Conservation (phyloP, 1,140 invertebrate species). For the Camponotus vicinus region DNA sequence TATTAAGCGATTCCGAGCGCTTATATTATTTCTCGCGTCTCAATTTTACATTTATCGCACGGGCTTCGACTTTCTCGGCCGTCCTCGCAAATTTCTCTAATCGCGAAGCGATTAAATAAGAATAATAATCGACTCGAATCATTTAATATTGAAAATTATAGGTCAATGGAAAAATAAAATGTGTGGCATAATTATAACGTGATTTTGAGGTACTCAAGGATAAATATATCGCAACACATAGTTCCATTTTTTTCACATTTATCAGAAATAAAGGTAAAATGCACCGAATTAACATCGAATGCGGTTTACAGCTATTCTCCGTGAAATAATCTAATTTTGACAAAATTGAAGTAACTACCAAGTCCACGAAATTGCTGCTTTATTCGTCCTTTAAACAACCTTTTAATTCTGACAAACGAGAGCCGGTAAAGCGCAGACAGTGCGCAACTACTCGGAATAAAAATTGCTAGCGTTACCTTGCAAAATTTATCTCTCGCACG, state of each 20-base stretch:
- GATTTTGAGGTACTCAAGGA: not conserved
- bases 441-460: not conserved
- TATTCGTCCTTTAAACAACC: not conserved
- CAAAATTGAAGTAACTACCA: too few relatives aligned
- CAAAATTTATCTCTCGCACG: slow-evolving; percentile 34
- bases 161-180: not conserved
- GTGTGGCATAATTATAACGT: not conserved
- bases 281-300: not conserved
- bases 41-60: slow-evolving; percentile 38
- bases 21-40: slow-evolving; percentile 55
- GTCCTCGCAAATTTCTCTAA: slow-evolving; percentile 5
- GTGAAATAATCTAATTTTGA: too few relatives aligned
- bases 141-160: not conserved
- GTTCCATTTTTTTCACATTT: not conserved
- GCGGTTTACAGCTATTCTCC: too few relatives aligned
- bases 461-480: slow-evolving; percentile 15
- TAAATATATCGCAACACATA: too few relatives aligned
- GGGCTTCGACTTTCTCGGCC: slow-evolving; percentile 4
- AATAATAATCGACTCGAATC: slow-evolving; percentile 1
- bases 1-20: slow-evolving; percentile 48
- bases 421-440: not conserved
- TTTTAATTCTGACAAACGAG: not conserved
- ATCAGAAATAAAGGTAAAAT: not conserved
- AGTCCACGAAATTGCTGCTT: not conserved
- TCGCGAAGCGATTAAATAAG: slow-evolving; percentile 2